Evolutionary conservation across 2,113 vertebrate genomes (phyloP).

Genomic region (Phocoena sinus): DNA sequence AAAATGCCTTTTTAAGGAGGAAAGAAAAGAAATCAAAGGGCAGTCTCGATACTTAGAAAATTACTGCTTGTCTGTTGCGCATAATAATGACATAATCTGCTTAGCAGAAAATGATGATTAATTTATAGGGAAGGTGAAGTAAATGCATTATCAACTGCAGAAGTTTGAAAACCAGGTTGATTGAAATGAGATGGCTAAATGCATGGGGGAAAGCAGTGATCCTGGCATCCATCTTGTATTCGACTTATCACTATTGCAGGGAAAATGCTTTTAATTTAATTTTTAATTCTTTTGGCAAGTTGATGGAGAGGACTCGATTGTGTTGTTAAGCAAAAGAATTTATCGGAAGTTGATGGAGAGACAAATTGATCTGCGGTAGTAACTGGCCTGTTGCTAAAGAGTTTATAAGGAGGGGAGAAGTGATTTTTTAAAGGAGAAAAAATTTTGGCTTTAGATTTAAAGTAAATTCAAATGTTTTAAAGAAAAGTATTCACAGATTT

Average conservation of each 20-base stretch:
- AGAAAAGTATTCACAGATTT: slow-evolving; percentile 82
- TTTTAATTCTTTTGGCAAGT: slow-evolving; percentile 56
- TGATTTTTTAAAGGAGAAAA: slow-evolving; percentile 70
- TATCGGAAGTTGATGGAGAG: slow-evolving; percentile 77
- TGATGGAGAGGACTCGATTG: slow-evolving; percentile 66
- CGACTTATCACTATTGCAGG: slow-evolving; percentile 78
- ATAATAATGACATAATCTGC: slow-evolving; percentile 82
- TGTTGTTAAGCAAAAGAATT: slow-evolving; percentile 72
- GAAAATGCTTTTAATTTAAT: slow-evolving; percentile 72
- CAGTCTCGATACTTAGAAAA: slow-evolving; percentile 79
- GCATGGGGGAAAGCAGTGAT: slow-evolving; percentile 68
- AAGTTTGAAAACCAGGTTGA: slow-evolving; percentile 72
- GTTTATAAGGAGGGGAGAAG: slow-evolving; percentile 78
- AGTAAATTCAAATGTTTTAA: slow-evolving; percentile 82
- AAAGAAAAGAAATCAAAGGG: slow-evolving; percentile 78
- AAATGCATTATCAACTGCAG: slow-evolving; percentile 77
- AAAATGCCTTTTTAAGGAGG: slow-evolving; percentile 72
- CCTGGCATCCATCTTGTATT: slow-evolving; percentile 77
- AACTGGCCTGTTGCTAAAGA: slow-evolving; percentile 80
- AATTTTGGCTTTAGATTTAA: slow-evolving; percentile 83
- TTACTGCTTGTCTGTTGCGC: slow-evolving; percentile 81
- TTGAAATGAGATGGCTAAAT: slow-evolving; percentile 75
- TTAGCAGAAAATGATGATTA: slow-evolving; percentile 79
- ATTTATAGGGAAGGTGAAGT: slow-evolving; percentile 75
- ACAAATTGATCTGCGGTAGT: slow-evolving; percentile 74